phyloP scores from a whole-genome alignment of 37 sponge, comb jelly and placozoan genomes.

The Beroe ovata region DNA sequence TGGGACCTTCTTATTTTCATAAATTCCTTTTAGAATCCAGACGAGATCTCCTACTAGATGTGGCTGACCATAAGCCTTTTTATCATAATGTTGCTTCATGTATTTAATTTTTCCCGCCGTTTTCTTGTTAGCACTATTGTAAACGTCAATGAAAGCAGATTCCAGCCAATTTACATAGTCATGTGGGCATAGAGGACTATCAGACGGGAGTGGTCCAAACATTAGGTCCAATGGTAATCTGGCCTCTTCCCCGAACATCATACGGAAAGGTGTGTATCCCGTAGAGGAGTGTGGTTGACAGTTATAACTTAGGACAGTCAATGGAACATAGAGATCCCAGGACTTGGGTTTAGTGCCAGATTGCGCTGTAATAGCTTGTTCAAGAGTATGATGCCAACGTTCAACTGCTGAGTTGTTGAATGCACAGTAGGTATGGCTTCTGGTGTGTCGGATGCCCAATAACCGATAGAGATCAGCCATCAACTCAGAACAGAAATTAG shows the following conservation, averaged over 20 bases:
- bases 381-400: background rate
- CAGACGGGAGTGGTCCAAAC: slow-evolving; percentile 30
- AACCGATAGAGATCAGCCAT: background rate
- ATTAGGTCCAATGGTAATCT: slow-evolving; percentile 67
- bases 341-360: background rate
- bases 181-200: background rate
- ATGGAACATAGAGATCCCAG: background rate
- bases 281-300: slow-evolving; percentile 26
- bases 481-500: background rate
- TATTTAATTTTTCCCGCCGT: background rate
- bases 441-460: background rate
- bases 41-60: background rate
- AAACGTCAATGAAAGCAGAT: background rate
- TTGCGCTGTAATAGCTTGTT: background rate
- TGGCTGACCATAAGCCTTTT: background rate
- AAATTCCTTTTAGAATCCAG: background rate
- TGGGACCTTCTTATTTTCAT: background rate
- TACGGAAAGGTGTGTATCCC: slow-evolving; percentile 61
- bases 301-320: slow-evolving; percentile 48
- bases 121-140: background rate
- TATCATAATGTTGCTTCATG: background rate
- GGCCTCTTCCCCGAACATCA: slow-evolving; percentile 67
- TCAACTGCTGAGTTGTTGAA: background rate
- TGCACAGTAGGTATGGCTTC: background rate
- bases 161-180: background rate